Evolutionary conservation across 2,113 vertebrate species (phyloP), one percentile per base, ranked within the genome.

Genomic region (Phocoena phocoena): DNA sequence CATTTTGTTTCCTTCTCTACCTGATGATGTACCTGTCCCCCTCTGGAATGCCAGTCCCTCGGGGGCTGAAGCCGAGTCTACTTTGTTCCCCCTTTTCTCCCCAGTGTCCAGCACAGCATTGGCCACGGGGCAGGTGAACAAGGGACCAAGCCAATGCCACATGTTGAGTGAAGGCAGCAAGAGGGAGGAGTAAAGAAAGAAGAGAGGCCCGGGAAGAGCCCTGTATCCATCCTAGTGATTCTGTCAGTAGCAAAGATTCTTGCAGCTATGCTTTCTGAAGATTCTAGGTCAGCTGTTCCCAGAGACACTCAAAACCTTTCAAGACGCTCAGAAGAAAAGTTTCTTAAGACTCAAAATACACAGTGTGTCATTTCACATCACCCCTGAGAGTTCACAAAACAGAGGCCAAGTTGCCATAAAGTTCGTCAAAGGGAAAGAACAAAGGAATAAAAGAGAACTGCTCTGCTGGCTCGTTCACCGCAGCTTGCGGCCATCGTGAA

Each of bases 151-250:
- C 17, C 26, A 28, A 1, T 3, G 65, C 25, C 18, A 1, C 20
- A 0, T 0, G 0, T 8, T 4, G 25, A 92, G 20, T 8, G 4
- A 47, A 28, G 21, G 50, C 11, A 25, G 36, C 10, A 2, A 60
- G 38, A 21, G 1, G 26, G 10, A 76, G 14, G 41, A 6, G 21
- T 17, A 6, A 21, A 25, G 23, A 50, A 38, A 25, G 20, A 25
- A 3, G 31, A 18, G 8, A 1, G 21, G 28, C 13, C 50, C 36
- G 6, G 71, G 26, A 41, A 70, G 88, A 71, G 8, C 17, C 21
- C 17, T 1, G 3, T 13, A 4, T 18, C 62, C 21, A 9, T 1
- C 20, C 9, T 7, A 5, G 2, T 1, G 15, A 17, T 17, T 33
- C 41, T 25, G 36, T 44, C 4, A 21, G 6, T 11, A 60, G n/a